A percentile compares a stretch with the other conserved stretches of the same genome.
phyloP scores from a whole-genome alignment of 2,113 vertebrate genomes.

The Phaetusa simplex region DNA sequence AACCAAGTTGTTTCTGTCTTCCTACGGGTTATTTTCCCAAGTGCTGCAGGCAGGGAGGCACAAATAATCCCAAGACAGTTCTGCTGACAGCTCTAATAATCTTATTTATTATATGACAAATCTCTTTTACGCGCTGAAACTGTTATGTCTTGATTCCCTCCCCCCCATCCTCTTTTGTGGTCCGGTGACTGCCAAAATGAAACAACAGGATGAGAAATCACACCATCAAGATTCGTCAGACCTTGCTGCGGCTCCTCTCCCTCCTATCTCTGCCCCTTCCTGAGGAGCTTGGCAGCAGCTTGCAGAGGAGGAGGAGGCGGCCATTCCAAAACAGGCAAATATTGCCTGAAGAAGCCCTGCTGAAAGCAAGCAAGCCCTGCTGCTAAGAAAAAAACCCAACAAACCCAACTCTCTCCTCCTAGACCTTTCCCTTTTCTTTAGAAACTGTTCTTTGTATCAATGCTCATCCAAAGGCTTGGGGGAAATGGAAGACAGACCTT shows the following conservation, averaged over 20 bases:
- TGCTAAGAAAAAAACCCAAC: neutral
- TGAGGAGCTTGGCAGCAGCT: neutral
- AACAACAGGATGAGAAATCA: conserved; percentile 18
- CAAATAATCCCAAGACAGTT: conserved; percentile 1
- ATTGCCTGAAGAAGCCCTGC: neutral
- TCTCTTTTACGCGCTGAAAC: neutral
- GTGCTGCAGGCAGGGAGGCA: neutral
- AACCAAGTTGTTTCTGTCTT: neutral
- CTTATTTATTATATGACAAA: conserved; percentile 51
- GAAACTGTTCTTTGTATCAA: neutral
- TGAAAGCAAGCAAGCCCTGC: neutral
- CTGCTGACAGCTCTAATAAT: conserved; percentile 45
- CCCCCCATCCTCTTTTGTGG: neutral
- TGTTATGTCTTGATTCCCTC: neutral
- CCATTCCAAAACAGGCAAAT: neutral
- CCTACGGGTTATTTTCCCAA: conserved; percentile 9
- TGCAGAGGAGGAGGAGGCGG: neutral
- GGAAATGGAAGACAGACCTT: neutral
- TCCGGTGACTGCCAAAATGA: neutral
- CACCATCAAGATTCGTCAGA: conserved; percentile 4
- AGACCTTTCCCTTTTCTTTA: neutral
- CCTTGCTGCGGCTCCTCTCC: accelerated
- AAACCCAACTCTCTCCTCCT: neutral
- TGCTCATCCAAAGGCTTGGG: neutral
- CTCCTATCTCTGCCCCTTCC: neutral